phyloP scores from a whole-genome alignment of 2,888 invertebrate species.

The Terebella lapidaria region DNA sequence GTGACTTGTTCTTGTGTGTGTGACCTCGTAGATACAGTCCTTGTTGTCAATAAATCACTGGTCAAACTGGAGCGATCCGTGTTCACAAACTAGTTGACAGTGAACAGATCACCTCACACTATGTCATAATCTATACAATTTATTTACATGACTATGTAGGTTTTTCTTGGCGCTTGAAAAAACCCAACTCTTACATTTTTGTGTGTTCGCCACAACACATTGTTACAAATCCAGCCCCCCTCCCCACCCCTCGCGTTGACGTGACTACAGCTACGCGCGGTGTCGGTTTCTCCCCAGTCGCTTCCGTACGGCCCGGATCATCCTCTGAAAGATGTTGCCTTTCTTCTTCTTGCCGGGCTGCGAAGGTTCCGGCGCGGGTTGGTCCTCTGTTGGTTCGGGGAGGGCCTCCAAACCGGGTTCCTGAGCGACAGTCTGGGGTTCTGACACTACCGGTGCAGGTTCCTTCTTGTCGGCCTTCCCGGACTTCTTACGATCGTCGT shows the following conservation, averaged over 20 bases:
- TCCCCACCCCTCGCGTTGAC: not conserved
- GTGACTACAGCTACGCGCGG: not conserved
- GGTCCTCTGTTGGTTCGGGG: not conserved
- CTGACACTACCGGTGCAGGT: not conserved
- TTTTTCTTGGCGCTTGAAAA: too few relatives aligned
- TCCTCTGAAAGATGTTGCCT: not conserved
- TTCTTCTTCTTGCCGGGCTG: not conserved
- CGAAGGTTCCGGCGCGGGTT: not conserved
- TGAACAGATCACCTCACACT: too few relatives aligned
- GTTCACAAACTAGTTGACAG: too few relatives aligned
- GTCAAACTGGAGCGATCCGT: too few relatives aligned
- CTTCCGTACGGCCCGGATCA: not conserved
- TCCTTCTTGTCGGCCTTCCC: not conserved
- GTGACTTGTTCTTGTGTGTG: too few relatives aligned
- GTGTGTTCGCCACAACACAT: too few relatives aligned
- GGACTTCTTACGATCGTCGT: not conserved
- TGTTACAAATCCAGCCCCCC: not conserved
- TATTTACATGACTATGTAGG: too few relatives aligned
- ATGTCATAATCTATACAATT: too few relatives aligned
- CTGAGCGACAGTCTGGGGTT: not conserved
- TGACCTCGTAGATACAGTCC: too few relatives aligned
- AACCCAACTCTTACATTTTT: too few relatives aligned
- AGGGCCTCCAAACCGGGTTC: not conserved
- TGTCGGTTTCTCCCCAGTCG: not conserved
- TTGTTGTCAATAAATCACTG: too few relatives aligned